These are phyloP conservation scores for Antheraea pernyi DNA, from an alignment of 1,140 invertebrate genomes.

Conservation along the genomic window DNA sequence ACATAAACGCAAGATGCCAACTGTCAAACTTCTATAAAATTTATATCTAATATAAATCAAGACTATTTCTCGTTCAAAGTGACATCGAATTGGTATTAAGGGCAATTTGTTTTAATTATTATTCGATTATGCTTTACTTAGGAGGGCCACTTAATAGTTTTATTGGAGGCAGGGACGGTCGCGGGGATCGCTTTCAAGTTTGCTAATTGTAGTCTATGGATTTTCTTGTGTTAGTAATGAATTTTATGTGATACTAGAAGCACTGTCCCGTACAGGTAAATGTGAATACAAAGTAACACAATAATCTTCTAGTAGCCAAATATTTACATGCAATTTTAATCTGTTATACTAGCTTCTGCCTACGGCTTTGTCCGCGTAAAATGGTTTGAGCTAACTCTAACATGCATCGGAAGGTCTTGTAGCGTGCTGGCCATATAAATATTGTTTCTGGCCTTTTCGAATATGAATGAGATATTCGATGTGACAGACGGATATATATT, in stretches of 20 bases:
- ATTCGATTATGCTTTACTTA: slow-evolving; percentile 18
- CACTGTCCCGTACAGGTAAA: neutral
- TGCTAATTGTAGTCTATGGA: neutral
- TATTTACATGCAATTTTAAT: too few relatives aligned
- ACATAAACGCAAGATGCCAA: neutral
- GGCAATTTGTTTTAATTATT: slow-evolving; percentile 20
- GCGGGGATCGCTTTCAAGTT: neutral
- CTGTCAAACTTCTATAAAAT: neutral
- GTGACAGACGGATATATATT: too few relatives aligned
- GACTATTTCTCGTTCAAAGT: neutral
- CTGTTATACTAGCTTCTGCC: too few relatives aligned
- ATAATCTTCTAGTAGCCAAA: too few relatives aligned
- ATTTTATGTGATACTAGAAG: neutral
- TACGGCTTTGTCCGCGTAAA: too few relatives aligned
- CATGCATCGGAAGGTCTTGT: too few relatives aligned
- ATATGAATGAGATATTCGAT: too few relatives aligned
- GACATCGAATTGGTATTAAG: slow-evolving; percentile 12
- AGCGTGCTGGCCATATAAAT: too few relatives aligned
- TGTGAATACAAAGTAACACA: neutral
- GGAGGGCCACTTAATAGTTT: slow-evolving; percentile 17
- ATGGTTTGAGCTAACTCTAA: too few relatives aligned
- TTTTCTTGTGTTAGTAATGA: neutral
- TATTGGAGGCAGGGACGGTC: neutral
- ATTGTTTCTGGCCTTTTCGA: too few relatives aligned
- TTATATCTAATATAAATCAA: neutral